phyloP scores from a whole-genome alignment of 2,113 vertebrate genomes.

The Oenanthe oenanthe region DNA sequence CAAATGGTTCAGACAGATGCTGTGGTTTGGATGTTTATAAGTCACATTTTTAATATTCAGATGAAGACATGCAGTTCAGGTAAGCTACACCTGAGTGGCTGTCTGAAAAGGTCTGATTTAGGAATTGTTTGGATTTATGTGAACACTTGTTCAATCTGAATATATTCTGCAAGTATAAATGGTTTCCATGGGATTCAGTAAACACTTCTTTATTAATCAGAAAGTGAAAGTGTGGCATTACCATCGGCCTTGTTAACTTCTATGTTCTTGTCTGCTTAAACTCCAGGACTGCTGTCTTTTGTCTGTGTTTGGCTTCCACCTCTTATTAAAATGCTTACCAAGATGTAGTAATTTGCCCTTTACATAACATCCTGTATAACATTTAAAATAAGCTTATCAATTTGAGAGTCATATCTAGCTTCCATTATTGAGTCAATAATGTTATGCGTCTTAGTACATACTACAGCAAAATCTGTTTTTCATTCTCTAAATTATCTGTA shows the following conservation, averaged over 20 bases:
- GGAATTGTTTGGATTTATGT: conserved; percentile 43
- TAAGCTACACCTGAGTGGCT: conserved; percentile 22
- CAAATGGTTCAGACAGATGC: conserved; percentile 56
- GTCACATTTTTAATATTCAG: conserved; percentile 64
- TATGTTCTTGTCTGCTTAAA: not conserved
- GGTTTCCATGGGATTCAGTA: not conserved
- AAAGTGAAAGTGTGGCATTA: not conserved
- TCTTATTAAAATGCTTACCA: not conserved
- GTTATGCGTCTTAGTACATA: not conserved
- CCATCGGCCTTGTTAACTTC: not conserved
- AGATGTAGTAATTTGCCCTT: not conserved
- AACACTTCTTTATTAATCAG: conserved; percentile 39
- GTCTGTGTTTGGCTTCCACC: not conserved
- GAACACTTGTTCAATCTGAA: conserved; percentile 23
- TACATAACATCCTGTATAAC: not conserved
- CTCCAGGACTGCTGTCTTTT: not conserved
- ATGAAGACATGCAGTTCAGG: conserved; percentile 2
- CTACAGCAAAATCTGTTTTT: not conserved
- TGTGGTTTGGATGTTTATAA: conserved; percentile 36
- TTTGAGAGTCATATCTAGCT: not conserved
- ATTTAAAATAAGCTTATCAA: not conserved
- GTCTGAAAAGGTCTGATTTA: conserved; percentile 20
- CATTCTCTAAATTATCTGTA: not conserved
- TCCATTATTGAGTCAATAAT: not conserved
- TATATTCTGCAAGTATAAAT: conserved; percentile 41